phyloP scores from a whole-genome alignment of 2,113 vertebrate species.

The Sceloporus undulatus region DNA sequence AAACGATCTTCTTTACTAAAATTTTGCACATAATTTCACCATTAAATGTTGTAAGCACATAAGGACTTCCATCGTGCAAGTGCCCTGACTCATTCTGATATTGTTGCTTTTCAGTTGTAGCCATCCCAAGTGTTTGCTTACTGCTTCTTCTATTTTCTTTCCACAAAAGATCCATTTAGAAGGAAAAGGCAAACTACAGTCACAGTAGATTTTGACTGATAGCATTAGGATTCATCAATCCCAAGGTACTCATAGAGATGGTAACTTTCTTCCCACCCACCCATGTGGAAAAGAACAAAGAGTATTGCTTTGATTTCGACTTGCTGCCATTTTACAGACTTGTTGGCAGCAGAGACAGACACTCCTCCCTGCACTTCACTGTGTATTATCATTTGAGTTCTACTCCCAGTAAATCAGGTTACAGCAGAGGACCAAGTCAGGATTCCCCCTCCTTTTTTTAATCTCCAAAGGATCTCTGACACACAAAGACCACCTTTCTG shows the following conservation, averaged over 20 bases:
- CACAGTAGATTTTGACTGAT: too few relatives aligned
- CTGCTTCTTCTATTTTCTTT: too few relatives aligned
- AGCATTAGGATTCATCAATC: too few relatives aligned
- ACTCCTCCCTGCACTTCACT: background rate
- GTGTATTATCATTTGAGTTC: constrained; percentile 61
- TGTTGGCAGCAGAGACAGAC: constrained; percentile 53
- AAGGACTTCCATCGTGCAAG: too few relatives aligned
- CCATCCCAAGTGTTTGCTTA: too few relatives aligned
- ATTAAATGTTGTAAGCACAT: too few relatives aligned
- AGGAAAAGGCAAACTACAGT: background rate
- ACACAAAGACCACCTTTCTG: constrained; percentile 38
- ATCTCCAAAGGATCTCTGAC: background rate
- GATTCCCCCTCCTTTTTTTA: constrained; percentile 60
- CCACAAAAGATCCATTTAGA: too few relatives aligned
- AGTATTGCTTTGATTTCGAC: background rate
- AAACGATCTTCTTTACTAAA: background rate
- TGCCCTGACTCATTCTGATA: too few relatives aligned
- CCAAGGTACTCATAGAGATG: too few relatives aligned
- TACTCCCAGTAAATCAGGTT: constrained; percentile 62
- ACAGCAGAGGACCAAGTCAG: constrained; percentile 48
- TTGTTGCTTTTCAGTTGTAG: too few relatives aligned
- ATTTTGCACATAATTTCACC: background rate
- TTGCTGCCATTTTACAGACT: constrained; percentile 38
- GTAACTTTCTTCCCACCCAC: too few relatives aligned
- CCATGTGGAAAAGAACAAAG: too few relatives aligned